Percentiles rank a stretch among this genome's conserved stretches.
Conservation (phyloP, 2,888 invertebrate genomes). For the Phaedon cochleariae region DNA sequence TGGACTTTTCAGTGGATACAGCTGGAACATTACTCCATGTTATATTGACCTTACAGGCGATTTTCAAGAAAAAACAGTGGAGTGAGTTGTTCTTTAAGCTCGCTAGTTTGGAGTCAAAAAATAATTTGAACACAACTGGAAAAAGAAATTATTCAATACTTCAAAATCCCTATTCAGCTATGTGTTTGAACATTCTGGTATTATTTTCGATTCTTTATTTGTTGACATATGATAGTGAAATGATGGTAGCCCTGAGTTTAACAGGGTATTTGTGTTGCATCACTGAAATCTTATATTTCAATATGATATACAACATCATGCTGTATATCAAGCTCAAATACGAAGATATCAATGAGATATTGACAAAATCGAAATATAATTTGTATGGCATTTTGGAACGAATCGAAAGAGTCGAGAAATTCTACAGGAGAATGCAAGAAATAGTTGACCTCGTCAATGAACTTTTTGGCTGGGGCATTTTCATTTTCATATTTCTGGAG, state of each 20-base stretch:
- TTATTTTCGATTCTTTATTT: too few relatives aligned
- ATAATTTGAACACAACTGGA: not conserved
- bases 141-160: not conserved
- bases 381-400: not conserved
- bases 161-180: not conserved
- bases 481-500: not conserved
- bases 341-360: not conserved
- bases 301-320: not conserved
- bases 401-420: not conserved
- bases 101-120: not conserved
- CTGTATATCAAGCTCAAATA: not conserved
- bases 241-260: too few relatives aligned
- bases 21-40: not conserved
- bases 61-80: not conserved
- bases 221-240: too few relatives aligned
- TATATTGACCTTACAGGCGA: not conserved
- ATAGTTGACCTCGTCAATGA: not conserved
- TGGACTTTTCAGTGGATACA: not conserved
- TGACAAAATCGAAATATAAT: not conserved
- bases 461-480: not conserved
- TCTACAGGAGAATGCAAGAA: not conserved
- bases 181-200: not conserved
- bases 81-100: not conserved
- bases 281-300: not conserved
- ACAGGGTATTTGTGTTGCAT: not conserved